Percentiles rank a stretch among this genome's conserved stretches.
Evolutionary conservation across 2,888 invertebrate genomes (phyloP).

Genomic region (Drosophila suboccidentalis): DNA sequence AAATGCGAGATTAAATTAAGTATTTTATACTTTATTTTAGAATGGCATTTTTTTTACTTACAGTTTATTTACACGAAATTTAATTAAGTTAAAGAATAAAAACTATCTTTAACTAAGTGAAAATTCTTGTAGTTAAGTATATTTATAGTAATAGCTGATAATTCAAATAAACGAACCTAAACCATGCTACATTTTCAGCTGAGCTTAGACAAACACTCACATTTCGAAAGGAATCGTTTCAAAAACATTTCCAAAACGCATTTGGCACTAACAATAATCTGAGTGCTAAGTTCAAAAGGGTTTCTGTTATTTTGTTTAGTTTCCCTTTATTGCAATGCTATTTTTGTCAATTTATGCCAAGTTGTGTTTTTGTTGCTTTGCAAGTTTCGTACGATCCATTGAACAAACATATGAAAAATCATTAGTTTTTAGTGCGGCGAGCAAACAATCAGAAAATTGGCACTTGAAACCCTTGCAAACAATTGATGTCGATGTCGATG

Average conservation of each 20-base stretch:
- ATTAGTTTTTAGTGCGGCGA: constrained; percentile 80
- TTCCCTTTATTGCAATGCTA: constrained; percentile 14
- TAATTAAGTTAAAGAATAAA: neutral
- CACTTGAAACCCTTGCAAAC: constrained; percentile 67
- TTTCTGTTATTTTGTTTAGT: constrained; percentile 11
- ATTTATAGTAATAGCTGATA: constrained; percentile 8
- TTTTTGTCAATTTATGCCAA: constrained; percentile 38
- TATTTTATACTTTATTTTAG: no score
- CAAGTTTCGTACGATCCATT: constrained; percentile 65
- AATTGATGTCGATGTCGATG: constrained; percentile 57
- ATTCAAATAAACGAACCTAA: constrained; percentile 44
- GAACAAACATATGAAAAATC: constrained; percentile 80
- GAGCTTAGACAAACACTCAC: constrained; percentile 13
- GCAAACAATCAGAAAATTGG: constrained; percentile 81
- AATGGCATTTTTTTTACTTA: no score
- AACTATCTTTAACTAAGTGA: neutral
- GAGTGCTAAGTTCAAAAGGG: constrained; percentile 18
- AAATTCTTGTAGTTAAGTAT: neutral
- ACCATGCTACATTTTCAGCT: constrained; percentile 7
- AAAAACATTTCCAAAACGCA: constrained; percentile 12
- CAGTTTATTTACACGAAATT: neutral
- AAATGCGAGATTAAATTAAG: no score
- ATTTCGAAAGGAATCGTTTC: neutral
- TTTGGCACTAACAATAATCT: constrained; percentile 21
- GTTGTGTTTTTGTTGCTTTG: constrained; percentile 34